Evolutionary conservation across 2,888 invertebrate species (phyloP).

Genomic region (Rotaria macrura): DNA sequence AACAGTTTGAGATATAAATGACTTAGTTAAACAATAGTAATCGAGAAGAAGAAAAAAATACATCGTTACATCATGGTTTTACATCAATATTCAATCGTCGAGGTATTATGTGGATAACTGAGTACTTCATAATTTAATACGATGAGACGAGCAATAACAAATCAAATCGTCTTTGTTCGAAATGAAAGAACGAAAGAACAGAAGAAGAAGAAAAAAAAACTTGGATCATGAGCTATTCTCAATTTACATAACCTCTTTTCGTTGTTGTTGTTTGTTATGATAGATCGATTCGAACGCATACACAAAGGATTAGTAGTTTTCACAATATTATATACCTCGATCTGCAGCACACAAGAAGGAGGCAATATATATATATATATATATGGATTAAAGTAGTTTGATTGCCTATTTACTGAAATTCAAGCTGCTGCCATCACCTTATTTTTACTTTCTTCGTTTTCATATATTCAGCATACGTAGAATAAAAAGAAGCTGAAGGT

Average conservation of each 20-base stretch:
- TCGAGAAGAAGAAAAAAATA: background rate
- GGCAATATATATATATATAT: background rate
- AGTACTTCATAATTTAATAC: background rate
- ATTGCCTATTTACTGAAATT: background rate
- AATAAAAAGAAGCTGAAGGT: background rate
- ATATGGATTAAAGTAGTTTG: background rate
- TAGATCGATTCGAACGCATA: background rate
- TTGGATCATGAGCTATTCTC: background rate
- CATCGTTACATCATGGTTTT: background rate
- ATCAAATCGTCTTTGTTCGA: background rate
- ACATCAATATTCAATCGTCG: background rate
- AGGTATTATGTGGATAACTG: background rate
- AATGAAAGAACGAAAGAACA: background rate
- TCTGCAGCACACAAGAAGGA: background rate
- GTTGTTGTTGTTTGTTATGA: background rate
- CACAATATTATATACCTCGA: background rate
- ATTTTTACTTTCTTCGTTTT: background rate
- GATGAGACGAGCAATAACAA: background rate
- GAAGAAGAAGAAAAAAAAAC: background rate
- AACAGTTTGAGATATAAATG: too few relatives aligned
- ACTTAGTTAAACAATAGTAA: background rate
- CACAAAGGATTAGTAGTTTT: background rate
- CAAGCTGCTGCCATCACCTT: background rate
- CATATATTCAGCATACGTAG: background rate
- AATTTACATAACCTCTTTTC: background rate